Base-by-base conservation (phyloP, 2,888 invertebrate genomes). In the Tortricodes alternella region DNA sequence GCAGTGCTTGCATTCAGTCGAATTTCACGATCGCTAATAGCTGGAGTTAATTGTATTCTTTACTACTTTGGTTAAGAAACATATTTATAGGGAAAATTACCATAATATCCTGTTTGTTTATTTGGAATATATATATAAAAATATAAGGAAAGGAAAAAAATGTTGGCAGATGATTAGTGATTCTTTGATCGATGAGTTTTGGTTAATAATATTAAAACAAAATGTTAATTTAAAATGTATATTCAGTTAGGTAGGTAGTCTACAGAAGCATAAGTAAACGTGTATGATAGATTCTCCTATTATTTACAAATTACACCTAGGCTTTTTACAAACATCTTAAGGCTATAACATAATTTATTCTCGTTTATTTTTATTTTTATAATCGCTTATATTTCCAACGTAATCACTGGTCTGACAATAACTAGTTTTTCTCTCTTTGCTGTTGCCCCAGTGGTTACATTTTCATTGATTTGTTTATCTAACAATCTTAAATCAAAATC, bases 251-350 rank as follows among this genome's bases (percentile, higher is more conserved):
- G 19, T 48, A 55, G 34, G 18, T 41, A n/a, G 41, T 37, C 37
- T 50, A 56, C 29, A 56, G 43, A 29, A 49, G 6, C 15, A 24
- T 43, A 52, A 18, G 18, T 51, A 41, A 24, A 43, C 23, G 32
- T 35, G 41, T 23, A 35, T 43, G 37, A 37, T 32, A 16, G 11
- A 18, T 37, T 49, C 37, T 56, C 35, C 38, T 37, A 23, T 44
- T 56, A 44, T 56, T 11, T 50, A 56, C 43, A 56, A 44, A 32
- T 49, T 50, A 56, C n/a, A 29, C 24, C 32, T 50, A 44, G 18
- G 16, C 9, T 37, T 34, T 34, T 46, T 15, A 46, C 24, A 41
- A 15, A 24, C 15, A 38, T 21, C n/a, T 19, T 38, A n/a, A 38
- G 18, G n/a, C 3, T 29, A 11, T 5, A 29, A 29, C 21, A 39